Base-by-base conservation (phyloP, 2,888 invertebrate genomes). In the Maniola hyperantus region DNA sequence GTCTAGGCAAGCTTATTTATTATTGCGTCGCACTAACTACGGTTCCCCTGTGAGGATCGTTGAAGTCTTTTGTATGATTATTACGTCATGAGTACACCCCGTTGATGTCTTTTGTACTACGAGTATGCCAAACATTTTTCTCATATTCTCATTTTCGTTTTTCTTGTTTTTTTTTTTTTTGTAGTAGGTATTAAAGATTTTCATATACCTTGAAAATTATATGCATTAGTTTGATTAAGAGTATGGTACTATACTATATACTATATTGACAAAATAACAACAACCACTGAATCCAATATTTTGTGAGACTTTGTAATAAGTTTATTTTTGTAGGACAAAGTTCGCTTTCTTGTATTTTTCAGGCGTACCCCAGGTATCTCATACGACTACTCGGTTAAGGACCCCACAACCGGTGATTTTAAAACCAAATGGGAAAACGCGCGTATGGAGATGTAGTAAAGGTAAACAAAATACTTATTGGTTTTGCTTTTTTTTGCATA, bases 391-490 rank as follows among this genome's bases (percentile, higher is more conserved):
- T 88, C 94, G 46, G 94, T 94, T n/a, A 92, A 93, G 7, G 94
- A 94, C 77, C 94, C 94, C 2, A 92, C 93, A 72, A 94, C 94
- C 15, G 94, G 94, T 33, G 94, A 94, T 76, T 90, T 93, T 75
- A 94, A 94, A 77, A 88, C 89, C 2, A 94, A 94, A 73, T 93
- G 93, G 88, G 94, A 94, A n/a, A 78, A 88, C 89, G 44, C 85
- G 94, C 44, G 94, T n/a, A 94, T 71, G 94, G 94, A 18, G 94
- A 94, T 77, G 93, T 94, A 61, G 94, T 94, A 94, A 89, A 86
- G 93, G 93, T 92, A 82, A 74, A 48, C n/a, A n/a, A 6, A n/a
- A n/a, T 1, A 15, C n/a, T 6, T n/a, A n/a, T 46, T 15, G 2
- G 2, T 15, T 33, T 10, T 13, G 8, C 15, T 54, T 5, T 36